These are phyloP conservation scores for Brachynemurus nebulosus DNA, from an alignment of 2,888 invertebrate genomes.

Conservation along the genomic window DNA sequence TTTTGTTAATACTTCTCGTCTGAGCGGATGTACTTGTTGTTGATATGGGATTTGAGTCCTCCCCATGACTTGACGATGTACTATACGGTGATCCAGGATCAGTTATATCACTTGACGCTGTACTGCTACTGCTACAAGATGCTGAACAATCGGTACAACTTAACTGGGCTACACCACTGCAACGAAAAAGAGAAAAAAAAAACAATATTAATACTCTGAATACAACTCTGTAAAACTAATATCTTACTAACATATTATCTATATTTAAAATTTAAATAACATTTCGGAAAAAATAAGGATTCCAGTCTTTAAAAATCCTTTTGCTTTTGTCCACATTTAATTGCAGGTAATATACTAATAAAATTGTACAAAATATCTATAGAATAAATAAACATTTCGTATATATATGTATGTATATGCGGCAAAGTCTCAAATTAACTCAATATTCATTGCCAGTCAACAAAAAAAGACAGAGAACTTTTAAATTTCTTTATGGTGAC, in stretches of 20 bases:
- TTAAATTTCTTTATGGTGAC: too few relatives aligned
- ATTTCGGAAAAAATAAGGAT: background rate
- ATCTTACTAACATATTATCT: too few relatives aligned
- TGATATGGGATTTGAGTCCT: conserved; percentile 26
- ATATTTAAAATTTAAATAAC: too few relatives aligned
- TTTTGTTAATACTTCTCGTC: conserved; percentile 18
- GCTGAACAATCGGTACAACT: conserved; percentile 61
- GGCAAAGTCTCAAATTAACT: too few relatives aligned
- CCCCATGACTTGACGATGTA: conserved; percentile 40
- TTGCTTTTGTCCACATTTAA: background rate
- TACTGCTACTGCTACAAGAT: conserved; percentile 42
- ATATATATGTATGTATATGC: too few relatives aligned
- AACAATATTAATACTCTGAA: too few relatives aligned
- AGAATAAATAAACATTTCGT: too few relatives aligned
- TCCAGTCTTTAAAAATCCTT: background rate
- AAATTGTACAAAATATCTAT: too few relatives aligned
- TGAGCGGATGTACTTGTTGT: conserved; percentile 14
- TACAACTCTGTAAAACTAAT: too few relatives aligned
- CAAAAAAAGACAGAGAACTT: too few relatives aligned
- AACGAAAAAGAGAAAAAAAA: conserved; percentile 34
- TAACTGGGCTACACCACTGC: conserved; percentile 71
- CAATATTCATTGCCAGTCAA: too few relatives aligned
- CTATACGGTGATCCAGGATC: conserved; percentile 78
- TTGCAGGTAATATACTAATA: too few relatives aligned
- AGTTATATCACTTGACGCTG: conserved; percentile 62